A percentile compares a stretch with the other conserved stretches of the same genome.
These are phyloP conservation scores for Hypomecis punctinalis DNA, from an alignment of 2,888 invertebrate species.

Conservation along the genomic window DNA sequence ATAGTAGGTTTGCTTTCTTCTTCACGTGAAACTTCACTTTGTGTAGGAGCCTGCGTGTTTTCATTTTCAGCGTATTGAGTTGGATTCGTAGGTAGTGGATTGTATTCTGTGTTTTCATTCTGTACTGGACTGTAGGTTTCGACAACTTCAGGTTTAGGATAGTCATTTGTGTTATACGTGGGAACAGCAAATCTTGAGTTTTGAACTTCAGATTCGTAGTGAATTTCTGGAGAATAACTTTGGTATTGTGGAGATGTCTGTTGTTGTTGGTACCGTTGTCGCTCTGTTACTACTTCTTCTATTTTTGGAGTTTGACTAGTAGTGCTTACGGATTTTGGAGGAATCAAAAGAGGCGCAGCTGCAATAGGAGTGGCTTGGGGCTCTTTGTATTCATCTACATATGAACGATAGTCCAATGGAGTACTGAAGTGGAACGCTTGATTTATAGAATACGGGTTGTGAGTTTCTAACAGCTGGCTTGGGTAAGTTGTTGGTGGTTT, in stretches of 20 bases:
- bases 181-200: constrained; percentile 64
- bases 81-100: constrained; percentile 33
- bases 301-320: constrained; percentile 50
- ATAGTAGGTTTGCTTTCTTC: constrained; percentile 49
- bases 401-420: constrained; percentile 75
- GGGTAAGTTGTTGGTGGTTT: constrained; percentile 70
- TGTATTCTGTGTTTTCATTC: constrained; percentile 37
- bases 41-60: constrained; percentile 54
- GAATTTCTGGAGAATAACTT: constrained; percentile 74
- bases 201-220: constrained; percentile 67
- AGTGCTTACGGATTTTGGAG: constrained; percentile 48
- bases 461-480: constrained; percentile 75
- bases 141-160: constrained; percentile 57
- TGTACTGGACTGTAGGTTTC: constrained; percentile 45
- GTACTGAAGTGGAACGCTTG: constrained; percentile 81
- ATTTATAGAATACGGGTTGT: constrained; percentile 80
- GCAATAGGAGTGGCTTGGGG: constrained; percentile 57
- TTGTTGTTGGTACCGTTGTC: constrained; percentile 56
- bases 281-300: constrained; percentile 60
- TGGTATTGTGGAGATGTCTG: constrained; percentile 68
- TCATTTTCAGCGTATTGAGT: constrained; percentile 54
- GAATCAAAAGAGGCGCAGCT: constrained; percentile 47
- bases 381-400: constrained; percentile 73
- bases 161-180: constrained; percentile 62
- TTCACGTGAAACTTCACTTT: constrained; percentile 49